Percentiles rank a stretch among this genome's conserved stretches.
Evolutionary conservation across 2,113 vertebrate genomes (phyloP).

Genomic region (Carettochelys insculpta): DNA sequence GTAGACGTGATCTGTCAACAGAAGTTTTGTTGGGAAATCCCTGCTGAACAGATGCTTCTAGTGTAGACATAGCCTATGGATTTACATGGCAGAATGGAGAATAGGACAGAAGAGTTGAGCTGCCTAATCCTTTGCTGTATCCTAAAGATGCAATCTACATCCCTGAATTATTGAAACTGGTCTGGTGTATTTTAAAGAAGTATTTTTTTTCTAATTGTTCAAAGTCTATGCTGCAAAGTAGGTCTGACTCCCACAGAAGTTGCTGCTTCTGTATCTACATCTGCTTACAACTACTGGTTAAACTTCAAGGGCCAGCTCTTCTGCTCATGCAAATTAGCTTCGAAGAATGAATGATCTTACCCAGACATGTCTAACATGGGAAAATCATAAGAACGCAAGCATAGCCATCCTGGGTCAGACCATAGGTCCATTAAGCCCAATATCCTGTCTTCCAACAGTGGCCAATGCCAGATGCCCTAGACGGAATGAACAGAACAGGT

Average conservation of each 20-base stretch:
- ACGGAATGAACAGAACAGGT: too few species aligned
- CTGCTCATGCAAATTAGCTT: not conserved
- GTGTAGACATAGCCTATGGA: not conserved
- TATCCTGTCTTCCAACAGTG: too few species aligned
- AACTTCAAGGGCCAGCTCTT: not conserved
- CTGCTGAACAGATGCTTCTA: too few species aligned
- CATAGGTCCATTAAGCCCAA: too few species aligned
- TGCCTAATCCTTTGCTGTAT: fast-evolving
- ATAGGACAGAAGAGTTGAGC: not conserved
- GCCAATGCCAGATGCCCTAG: too few species aligned
- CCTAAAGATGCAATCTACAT: not conserved
- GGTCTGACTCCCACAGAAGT: not conserved
- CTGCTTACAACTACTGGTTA: not conserved
- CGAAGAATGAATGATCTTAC: not conserved
- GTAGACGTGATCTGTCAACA: too few species aligned
- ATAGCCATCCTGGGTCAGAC: too few species aligned
- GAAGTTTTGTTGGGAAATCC: too few species aligned
- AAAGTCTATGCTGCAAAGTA: not conserved
- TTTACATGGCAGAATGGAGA: not conserved
- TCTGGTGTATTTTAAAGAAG: not conserved
- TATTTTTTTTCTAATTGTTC: not conserved
- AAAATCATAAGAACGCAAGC: too few species aligned
- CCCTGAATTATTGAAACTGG: not conserved
- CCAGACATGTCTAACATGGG: fast-evolving
- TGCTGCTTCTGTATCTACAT: not conserved